Percentiles rank a stretch among this genome's conserved stretches.
Evolutionary conservation across 2,113 vertebrate genomes (phyloP).

Genomic region (Phrynosoma platyrhinos): DNA sequence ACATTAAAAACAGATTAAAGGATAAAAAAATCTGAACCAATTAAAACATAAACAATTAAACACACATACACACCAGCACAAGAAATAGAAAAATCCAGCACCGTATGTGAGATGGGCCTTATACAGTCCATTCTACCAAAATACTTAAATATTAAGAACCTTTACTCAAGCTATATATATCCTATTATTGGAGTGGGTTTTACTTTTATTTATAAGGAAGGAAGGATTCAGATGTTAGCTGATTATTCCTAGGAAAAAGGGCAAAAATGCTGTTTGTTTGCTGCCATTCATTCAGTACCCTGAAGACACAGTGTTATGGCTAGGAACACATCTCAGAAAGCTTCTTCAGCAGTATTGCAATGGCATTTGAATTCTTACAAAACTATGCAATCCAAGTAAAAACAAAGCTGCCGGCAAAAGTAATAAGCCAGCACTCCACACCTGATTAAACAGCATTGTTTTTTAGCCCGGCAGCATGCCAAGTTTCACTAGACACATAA

Average conservation of each 20-base stretch:
- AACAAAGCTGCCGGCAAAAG: constrained; percentile 74
- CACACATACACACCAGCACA: too few relatives aligned
- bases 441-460: constrained; percentile 74
- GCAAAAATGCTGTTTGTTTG: constrained; percentile 58
- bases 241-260: constrained; percentile 68
- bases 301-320: constrained; percentile 64
- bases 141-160: not conserved
- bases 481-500: constrained; percentile 58
- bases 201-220: not conserved
- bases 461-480: constrained; percentile 49
- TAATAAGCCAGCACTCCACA: constrained; percentile 64
- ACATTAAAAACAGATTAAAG: too few relatives aligned
- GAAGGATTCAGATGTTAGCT: constrained; percentile 59
- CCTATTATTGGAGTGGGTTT: not conserved
- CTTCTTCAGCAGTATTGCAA: constrained; percentile 58
- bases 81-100: too few relatives aligned
- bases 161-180: not conserved
- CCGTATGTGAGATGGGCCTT: too few relatives aligned
- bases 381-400: constrained; percentile 62
- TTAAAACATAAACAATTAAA: too few relatives aligned
- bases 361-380: constrained; percentile 65
- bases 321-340: constrained; percentile 62
- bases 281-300: constrained; percentile 41
- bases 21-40: too few relatives aligned
- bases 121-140: too few relatives aligned